phyloP scores from a whole-genome alignment of 2,888 invertebrate species.

The Acanthopleura granulata region DNA sequence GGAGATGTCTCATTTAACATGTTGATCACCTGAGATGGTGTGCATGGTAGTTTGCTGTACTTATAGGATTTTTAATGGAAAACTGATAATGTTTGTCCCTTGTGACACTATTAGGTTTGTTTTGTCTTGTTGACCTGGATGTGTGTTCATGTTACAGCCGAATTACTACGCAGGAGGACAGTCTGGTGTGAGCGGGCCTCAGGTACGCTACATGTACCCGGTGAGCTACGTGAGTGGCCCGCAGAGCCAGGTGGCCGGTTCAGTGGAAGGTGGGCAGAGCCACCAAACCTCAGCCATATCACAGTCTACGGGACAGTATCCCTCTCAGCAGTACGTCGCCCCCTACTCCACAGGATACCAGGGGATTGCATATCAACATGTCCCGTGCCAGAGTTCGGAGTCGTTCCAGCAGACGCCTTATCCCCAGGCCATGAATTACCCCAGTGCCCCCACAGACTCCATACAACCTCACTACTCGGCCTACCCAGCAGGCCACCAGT shows the following conservation, averaged over 20 bases:
- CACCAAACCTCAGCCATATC: neutral
- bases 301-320: neutral
- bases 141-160: neutral
- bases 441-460: slow-evolving; percentile 1
- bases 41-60: too few species aligned
- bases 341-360: slow-evolving; percentile 16
- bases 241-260: neutral
- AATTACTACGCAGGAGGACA: neutral
- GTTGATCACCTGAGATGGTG: too few species aligned
- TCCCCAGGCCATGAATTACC: slow-evolving; percentile 11
- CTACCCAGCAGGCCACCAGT: neutral
- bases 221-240: slow-evolving; percentile 12
- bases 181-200: neutral
- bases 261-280: neutral
- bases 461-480: neutral
- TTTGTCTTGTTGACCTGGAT: neutral
- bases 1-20: too few species aligned
- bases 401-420: slow-evolving; percentile 1
- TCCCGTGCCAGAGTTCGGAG: slow-evolving; percentile 11
- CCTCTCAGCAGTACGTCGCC: neutral
- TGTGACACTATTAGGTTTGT: too few species aligned
- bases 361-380: slow-evolving; percentile 11
- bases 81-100: too few species aligned
- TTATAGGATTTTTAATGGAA: too few species aligned
- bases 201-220: slow-evolving; percentile 12